Evolutionary conservation across 1,140 invertebrate genomes (phyloP).

Genomic region (Hydropsyche tenuis): DNA sequence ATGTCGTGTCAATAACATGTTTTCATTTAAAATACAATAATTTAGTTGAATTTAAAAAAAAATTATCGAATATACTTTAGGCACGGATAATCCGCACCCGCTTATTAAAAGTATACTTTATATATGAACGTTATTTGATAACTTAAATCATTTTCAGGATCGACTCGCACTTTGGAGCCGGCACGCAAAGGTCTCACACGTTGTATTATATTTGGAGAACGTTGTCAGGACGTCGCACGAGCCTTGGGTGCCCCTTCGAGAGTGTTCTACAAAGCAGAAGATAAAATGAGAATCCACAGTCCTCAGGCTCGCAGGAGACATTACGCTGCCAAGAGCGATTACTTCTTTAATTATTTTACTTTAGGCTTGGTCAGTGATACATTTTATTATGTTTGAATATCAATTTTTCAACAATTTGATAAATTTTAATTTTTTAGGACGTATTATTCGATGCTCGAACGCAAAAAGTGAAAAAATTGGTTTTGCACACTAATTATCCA

Average conservation of each 20-base stretch:
- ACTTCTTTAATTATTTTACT: constrained; percentile 98
- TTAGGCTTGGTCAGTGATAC: constrained; percentile 80
- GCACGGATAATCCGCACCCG: too few relatives aligned
- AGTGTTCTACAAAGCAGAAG: constrained; percentile 94
- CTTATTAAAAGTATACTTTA: too few relatives aligned
- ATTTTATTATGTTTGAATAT: constrained; percentile 2
- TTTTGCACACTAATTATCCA: constrained; percentile 97
- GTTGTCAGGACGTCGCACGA: constrained; percentile 82
- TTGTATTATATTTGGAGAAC: constrained; percentile 81
- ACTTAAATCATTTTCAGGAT: constrained; percentile 49
- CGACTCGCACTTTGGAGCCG: constrained; percentile 58
- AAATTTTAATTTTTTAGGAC: constrained; percentile 73
- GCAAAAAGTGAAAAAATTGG: constrained; percentile 94
- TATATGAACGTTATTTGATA: too few relatives aligned
- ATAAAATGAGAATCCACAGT: constrained; percentile 98
- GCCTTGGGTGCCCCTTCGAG: constrained; percentile 77
- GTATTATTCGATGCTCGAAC: constrained; percentile 94
- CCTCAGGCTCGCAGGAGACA: constrained; percentile 79
- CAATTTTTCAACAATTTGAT: too few relatives aligned
- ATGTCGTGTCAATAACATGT: too few relatives aligned
- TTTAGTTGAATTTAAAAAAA: too few relatives aligned
- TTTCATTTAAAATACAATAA: too few relatives aligned
- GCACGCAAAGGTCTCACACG: constrained; percentile 63
- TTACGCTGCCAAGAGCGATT: constrained; percentile 81
- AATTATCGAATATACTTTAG: too few relatives aligned